Conservation (phyloP, 2,113 vertebrate genomes). For the Otocyon megalotis region DNA sequence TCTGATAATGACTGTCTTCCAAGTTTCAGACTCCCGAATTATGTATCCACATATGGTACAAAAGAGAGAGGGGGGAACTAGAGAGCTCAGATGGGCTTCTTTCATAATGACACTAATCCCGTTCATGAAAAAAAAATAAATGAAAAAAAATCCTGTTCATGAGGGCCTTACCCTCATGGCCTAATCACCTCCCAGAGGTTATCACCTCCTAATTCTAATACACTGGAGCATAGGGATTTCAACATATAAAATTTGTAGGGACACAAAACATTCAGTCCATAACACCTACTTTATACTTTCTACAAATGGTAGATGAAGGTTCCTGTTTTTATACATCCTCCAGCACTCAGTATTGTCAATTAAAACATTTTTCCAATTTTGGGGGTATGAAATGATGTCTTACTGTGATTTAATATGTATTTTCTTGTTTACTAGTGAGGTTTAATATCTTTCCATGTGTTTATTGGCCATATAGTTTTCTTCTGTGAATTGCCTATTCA, state of each 20-base stretch:
- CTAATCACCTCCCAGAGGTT: background rate
- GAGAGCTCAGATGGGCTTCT: background rate
- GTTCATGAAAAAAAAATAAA: background rate
- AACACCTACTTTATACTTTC: background rate
- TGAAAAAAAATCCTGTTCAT: background rate
- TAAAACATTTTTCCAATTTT: constrained; percentile 29
- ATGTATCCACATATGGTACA: background rate
- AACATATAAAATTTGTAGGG: background rate
- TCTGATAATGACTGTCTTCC: background rate
- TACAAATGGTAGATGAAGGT: background rate
- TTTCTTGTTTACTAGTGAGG: constrained; percentile 9
- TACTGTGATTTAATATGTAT: constrained; percentile 14
- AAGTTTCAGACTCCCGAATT: background rate
- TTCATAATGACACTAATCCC: background rate
- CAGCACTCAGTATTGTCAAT: background rate
- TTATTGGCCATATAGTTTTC: constrained; percentile 38
- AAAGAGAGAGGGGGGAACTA: background rate
- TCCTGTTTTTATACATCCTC: background rate
- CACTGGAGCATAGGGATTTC: background rate
- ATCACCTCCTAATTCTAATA: background rate
- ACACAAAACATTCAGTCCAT: background rate
- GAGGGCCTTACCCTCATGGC: background rate
- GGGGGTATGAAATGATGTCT: background rate
- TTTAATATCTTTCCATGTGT: background rate
- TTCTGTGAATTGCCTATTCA: constrained; percentile 35